These are phyloP conservation scores for Antechinus stuartii DNA, from an alignment of 2,113 vertebrate species.

Conservation along the genomic window DNA sequence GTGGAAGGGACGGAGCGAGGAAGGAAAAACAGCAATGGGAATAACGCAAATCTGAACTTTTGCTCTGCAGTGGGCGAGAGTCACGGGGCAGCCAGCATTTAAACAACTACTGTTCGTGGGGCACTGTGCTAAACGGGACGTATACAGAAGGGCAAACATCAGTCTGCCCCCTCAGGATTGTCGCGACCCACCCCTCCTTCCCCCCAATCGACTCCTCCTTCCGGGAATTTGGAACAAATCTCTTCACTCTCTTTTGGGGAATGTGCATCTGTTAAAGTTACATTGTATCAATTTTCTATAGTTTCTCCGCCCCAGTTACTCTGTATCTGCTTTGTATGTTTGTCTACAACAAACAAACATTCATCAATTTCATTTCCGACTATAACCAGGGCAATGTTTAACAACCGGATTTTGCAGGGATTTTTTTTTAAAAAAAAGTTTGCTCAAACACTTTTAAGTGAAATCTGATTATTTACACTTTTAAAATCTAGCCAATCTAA, in stretches of 20 bases:
- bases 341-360: not conserved
- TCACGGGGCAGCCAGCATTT: not conserved
- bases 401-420: not conserved
- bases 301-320: not conserved
- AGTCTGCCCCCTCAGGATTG: too few species aligned
- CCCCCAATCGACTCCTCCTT: too few species aligned
- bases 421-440: not conserved
- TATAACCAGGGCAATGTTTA: not conserved
- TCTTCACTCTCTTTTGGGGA: too few species aligned
- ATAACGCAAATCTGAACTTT: not conserved
- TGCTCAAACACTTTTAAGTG: not conserved
- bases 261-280: not conserved
- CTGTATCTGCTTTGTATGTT: not conserved
- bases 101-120: not conserved
- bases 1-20: not conserved
- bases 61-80: not conserved
- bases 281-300: not conserved
- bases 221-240: not conserved
- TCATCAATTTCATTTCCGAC: not conserved
- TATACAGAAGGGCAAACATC: too few species aligned
- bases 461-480: not conserved
- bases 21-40: not conserved
- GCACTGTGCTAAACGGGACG: not conserved
- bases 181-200: fast-evolving
- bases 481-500: not conserved